Evolutionary conservation across 2,113 vertebrate genomes (phyloP).

Genomic region (Elaphurus davidianus): DNA sequence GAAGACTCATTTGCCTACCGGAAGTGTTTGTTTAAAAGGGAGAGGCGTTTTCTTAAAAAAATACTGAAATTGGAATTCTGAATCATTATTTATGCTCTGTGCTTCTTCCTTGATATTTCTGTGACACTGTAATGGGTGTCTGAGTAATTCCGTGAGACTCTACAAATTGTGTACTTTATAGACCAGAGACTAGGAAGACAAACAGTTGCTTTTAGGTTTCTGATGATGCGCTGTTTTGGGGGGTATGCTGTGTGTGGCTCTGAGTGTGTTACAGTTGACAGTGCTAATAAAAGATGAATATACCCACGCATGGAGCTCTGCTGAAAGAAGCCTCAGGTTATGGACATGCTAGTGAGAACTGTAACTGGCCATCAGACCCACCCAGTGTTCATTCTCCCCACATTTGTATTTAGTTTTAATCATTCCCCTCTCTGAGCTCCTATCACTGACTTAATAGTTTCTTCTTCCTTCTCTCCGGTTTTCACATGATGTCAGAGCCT

Average conservation of each 20-base stretch:
- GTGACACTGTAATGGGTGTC: conserved; percentile 25
- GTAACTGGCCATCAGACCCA: background rate
- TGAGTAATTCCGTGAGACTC: background rate
- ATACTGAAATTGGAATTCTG: background rate
- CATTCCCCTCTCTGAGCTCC: background rate
- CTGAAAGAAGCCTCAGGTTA: background rate
- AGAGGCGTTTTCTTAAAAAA: background rate
- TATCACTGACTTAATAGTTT: background rate
- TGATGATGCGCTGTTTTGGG: background rate
- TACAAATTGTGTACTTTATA: background rate
- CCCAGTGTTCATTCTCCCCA: background rate
- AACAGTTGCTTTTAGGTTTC: background rate
- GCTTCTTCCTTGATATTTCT: background rate
- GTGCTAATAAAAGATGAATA: background rate
- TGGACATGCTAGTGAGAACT: background rate
- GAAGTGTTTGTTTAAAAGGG: conserved; percentile 24
- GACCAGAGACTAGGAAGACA: background rate
- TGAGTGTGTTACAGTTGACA: background rate
- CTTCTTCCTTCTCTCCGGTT: background rate
- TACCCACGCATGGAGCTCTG: background rate
- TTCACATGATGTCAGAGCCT: background rate
- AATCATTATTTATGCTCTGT: conserved; percentile 18
- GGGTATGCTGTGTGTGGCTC: background rate
- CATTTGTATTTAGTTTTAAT: conserved; percentile 2
- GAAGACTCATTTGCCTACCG: conserved; percentile 29